A percentile compares a stretch with the other conserved stretches of the same genome.
Conservation (phyloP, 2,888 invertebrate species). For the Sussaba pulchella region DNA sequence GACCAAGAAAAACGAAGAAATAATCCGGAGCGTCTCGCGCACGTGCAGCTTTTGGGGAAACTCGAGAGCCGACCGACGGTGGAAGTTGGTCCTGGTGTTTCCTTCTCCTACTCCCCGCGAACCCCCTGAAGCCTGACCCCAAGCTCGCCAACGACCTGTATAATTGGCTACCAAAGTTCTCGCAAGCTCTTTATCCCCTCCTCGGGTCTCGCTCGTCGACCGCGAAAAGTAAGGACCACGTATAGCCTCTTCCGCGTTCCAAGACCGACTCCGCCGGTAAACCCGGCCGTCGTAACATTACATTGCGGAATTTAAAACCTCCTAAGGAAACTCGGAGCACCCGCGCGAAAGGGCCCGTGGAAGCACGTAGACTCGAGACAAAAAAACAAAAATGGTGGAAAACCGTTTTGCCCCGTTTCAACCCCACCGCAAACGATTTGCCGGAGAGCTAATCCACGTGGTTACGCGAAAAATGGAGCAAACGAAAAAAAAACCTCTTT, state of each 20-base stretch:
- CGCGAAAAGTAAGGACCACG: constrained; percentile 9
- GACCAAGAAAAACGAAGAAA: too few species aligned
- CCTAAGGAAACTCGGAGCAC: not conserved
- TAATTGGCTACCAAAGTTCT: constrained; percentile 45
- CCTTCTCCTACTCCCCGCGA: too few species aligned
- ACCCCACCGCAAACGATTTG: constrained; percentile 35
- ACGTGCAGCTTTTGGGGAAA: too few species aligned
- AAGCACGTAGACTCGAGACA: not conserved
- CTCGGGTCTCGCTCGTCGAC: constrained; percentile 13
- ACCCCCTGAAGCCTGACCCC: constrained; percentile 32
- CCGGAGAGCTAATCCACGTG: constrained; percentile 31
- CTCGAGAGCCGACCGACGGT: not conserved
- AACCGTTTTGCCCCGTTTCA: too few species aligned
- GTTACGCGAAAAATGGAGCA: constrained; percentile 21
- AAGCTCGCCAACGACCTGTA: constrained; percentile 47
- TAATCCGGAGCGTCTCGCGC: too few species aligned
- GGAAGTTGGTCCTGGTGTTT: constrained; percentile 5
- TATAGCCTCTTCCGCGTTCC: not conserved
- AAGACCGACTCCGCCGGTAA: not conserved
- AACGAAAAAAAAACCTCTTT: constrained; percentile 28
- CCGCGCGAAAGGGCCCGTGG: constrained; percentile 24
- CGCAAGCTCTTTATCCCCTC: constrained; percentile 25
- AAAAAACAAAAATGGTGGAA: constrained; percentile 14
- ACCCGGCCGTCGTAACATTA: constrained; percentile 8
- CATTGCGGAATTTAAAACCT: constrained; percentile 36